Base-by-base conservation (phyloP, 2,797 vertebrate genomes). In the Poecilia gillii region DNA sequence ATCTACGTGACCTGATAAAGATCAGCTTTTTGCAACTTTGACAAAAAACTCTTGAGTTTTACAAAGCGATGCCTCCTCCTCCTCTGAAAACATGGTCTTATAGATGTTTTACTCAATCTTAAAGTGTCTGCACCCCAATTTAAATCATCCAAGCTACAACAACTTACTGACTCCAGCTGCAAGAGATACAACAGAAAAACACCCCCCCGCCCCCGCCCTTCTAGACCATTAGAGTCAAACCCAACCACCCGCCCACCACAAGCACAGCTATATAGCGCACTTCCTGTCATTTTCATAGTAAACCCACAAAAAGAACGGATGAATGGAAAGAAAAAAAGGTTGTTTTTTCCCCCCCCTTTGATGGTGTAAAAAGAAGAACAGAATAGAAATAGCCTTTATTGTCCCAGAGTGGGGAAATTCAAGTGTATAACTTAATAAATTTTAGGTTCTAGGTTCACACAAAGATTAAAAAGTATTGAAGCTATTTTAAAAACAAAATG, bases 281-380 rank as follows among this genome's bases (percentile, higher is more conserved):
- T 59, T 77, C 57, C 77, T 70, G 55, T 47, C 16, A 74, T 31
- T 62, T 41, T 77, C 4, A 47, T 2, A 55, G 72, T 20, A 76
- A 76, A 16, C 39, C 33, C 33, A 59, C 47, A 28, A 12, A 72
- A 36, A 41, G 8, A 4, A 7, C 75, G 39, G 13, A n/a, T 57
- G 57, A 62, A 62, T 41, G 36, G 36, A 25, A 25, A 20, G 36
- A n/a, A 7, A 31, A 1, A 4, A 43, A 57, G 25, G 23, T 25
- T 23, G 9, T 5, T 51, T 20, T 9, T 25, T 7, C 3, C 1
- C 7, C 23, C 51, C 51, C 41, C 6, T 11, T 51, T 51, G 0
- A 1, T 23, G 49, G 49, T 25, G 20, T 51, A 23, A 55, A n/a
- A 4, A n/a, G 14, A 46, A 46, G 9, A 55, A 55, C 8, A 55